Base-by-base conservation (phyloP, 2,113 vertebrate species). In the Corythornis cristatus region DNA sequence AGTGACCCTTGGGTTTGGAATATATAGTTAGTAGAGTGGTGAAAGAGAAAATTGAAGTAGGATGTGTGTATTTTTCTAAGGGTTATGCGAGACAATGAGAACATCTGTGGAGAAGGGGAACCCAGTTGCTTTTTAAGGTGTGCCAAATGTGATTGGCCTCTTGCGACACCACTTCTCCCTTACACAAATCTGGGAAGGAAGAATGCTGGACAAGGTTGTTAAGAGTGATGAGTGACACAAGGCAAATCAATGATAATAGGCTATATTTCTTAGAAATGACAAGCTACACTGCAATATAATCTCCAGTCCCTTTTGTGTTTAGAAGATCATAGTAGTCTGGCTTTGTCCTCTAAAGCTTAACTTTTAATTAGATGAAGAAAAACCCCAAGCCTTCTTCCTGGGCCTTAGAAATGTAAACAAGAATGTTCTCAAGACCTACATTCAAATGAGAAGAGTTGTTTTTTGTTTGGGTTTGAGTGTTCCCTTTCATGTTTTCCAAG, bases 381-480 rank as follows among this genome's bases (percentile, higher is more conserved):
- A 94, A 46, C 2, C 12, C 40, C 37, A 66, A 72, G 29, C 21
- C 42, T 19, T 88, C 64, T 67, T 88, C 75, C 58, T 23, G 35
- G 51, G 62, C 82, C 71, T 90, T 73, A 54, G 64, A 67, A 79
- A 45, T 22, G 9, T 85, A 91, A 83, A 77, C 86, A 89, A 70
- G 75, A 91, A 80, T 5, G 13, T 85, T 93, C 75, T 85, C 46
- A 79, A 79, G 74, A 89, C 58, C 83, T 84, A 4, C 0, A 70
- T 87, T 93, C 33, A 77, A 6, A 58, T 89, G 40, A 82, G 28
- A 94, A 74, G 60, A 82, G 85, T 83, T 81, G 17, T 1, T 11
- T 92, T 94, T 90, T 83, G 46, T 92, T 94, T 89, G 71, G 46
- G 26, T 85, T 89, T 67, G 78, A 89, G 53, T 89, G 48, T 89